These are phyloP conservation scores for Hyperoplus immaculatus DNA, from an alignment of 2,797 vertebrate genomes.

Conservation along the genomic window DNA sequence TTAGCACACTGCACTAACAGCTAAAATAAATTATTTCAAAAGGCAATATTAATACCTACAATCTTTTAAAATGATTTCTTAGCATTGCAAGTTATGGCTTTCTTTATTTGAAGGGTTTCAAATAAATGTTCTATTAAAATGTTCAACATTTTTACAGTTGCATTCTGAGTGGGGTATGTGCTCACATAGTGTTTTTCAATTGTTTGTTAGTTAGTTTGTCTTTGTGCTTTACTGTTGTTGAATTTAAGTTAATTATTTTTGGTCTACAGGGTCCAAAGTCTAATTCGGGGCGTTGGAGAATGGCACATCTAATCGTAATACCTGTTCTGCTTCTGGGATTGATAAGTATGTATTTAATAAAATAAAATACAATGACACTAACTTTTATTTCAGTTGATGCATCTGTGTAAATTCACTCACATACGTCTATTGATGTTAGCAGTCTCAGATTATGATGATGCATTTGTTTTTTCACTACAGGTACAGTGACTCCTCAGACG, in stretches of 20 bases:
- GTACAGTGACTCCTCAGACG: neutral
- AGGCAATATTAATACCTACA: too few relatives aligned
- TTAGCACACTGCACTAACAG: neutral
- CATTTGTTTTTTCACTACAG: conserved; percentile 16
- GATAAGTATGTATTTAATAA: conserved; percentile 29
- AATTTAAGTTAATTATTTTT: neutral
- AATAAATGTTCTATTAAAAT: too few relatives aligned
- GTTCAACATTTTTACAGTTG: too few relatives aligned
- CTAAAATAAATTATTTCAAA: neutral
- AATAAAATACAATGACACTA: neutral
- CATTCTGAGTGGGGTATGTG: too few relatives aligned
- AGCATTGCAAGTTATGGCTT: neutral
- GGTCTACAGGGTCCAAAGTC: conserved; percentile 18
- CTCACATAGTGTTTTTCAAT: too few relatives aligned
- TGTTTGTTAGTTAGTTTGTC: too few relatives aligned
- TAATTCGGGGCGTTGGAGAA: conserved; percentile 8
- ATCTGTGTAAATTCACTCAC: neutral
- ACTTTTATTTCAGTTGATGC: neutral
- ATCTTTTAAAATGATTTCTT: neutral
- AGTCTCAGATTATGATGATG: too few relatives aligned
- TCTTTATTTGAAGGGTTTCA: neutral
- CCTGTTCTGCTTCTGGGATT: conserved; percentile 27
- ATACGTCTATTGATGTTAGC: neutral
- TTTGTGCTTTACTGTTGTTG: too few relatives aligned
- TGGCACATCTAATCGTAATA: neutral